These are phyloP conservation scores for Chrysodeixis includens DNA, from an alignment of 2,888 invertebrate species.

Conservation along the genomic window DNA sequence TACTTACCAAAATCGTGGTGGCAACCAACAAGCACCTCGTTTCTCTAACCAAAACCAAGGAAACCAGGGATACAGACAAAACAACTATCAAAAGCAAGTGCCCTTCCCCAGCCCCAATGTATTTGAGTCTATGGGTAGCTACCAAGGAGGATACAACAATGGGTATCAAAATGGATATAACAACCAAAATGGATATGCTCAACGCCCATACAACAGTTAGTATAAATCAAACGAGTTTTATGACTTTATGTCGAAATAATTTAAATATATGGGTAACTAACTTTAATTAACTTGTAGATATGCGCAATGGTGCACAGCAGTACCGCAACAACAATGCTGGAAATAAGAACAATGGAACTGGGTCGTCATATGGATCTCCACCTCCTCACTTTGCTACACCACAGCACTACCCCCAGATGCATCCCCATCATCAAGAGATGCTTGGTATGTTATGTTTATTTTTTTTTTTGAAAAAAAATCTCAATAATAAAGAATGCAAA, in stretches of 20 bases:
- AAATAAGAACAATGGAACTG: conserved; percentile 81
- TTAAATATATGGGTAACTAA: not conserved
- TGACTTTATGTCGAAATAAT: not conserved
- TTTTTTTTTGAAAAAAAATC: not conserved
- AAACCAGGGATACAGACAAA: conserved; percentile 82
- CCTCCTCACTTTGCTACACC: conserved; percentile 86
- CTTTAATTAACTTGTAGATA: conserved; percentile 61
- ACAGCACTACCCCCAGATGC: conserved; percentile 84
- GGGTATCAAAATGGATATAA: conserved; percentile 88
- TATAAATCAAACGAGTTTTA: conserved; percentile 26
- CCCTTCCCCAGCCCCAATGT: conserved; percentile 89
- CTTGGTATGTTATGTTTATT: conserved; percentile 70
- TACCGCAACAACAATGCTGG: conserved; percentile 80
- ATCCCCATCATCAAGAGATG: conserved; percentile 88
- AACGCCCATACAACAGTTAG: conserved; percentile 84
- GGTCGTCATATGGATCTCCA: conserved; percentile 86
- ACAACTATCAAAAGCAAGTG: conserved; percentile 87
- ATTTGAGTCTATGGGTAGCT: conserved; percentile 89
- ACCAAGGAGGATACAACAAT: conserved; percentile 87
- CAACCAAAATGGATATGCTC: conserved; percentile 84
- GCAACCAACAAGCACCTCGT: conserved; percentile 84
- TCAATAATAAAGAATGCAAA: not conserved
- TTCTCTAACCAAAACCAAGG: conserved; percentile 85
- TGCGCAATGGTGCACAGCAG: conserved; percentile 81
- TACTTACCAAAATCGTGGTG: conserved; percentile 77